A percentile compares a stretch with the other conserved stretches of the same genome.
Conservation (phyloP, 35 echinoderm and acorn worm genomes). For the Lytechinus pictus region DNA sequence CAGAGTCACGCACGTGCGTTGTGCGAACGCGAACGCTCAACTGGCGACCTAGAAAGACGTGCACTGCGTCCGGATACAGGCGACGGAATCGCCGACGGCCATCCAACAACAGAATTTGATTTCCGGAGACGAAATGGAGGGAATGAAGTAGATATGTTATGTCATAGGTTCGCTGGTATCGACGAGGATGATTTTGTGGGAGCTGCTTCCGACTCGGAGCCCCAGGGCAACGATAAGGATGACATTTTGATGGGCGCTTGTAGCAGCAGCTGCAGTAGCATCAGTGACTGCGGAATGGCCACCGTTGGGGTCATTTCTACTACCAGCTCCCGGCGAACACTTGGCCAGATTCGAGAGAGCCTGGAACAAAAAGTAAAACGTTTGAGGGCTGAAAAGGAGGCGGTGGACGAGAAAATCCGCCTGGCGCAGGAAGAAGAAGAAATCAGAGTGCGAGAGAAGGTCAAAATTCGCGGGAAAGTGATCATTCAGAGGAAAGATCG, state of each 20-base stretch:
- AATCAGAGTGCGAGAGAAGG: slow-evolving; percentile 67
- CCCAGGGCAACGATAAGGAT: slow-evolving; percentile 26
- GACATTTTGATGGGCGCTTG: slow-evolving; percentile 40
- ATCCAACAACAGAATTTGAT: slow-evolving; percentile 21
- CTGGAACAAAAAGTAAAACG: slow-evolving; percentile 81
- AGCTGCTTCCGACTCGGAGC: slow-evolving; percentile 59
- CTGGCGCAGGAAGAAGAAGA: slow-evolving; percentile 82
- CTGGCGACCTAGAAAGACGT: slow-evolving; percentile 2
- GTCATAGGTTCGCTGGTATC: slow-evolving; percentile 34
- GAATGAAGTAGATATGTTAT: slow-evolving; percentile 22
- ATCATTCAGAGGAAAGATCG: slow-evolving; percentile 72
- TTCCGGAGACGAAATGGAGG: slow-evolving; percentile 4
- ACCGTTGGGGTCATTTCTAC: background rate
- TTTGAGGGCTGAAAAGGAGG: slow-evolving; percentile 74
- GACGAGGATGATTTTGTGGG: slow-evolving; percentile 43
- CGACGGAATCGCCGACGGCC: background rate
- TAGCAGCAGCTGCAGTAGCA: slow-evolving; percentile 31
- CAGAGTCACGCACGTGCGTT: background rate
- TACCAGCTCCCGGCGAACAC: slow-evolving; percentile 42
- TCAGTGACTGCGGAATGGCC: background rate
- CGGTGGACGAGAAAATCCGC: slow-evolving; percentile 82
- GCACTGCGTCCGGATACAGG: background rate
- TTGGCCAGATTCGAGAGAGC: slow-evolving; percentile 74
- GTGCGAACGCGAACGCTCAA: background rate
- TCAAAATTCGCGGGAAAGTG: slow-evolving; percentile 66